These are phyloP conservation scores for Pristionchus fissidentatus DNA, from an alignment of 2,888 invertebrate genomes.

Conservation along the genomic window DNA sequence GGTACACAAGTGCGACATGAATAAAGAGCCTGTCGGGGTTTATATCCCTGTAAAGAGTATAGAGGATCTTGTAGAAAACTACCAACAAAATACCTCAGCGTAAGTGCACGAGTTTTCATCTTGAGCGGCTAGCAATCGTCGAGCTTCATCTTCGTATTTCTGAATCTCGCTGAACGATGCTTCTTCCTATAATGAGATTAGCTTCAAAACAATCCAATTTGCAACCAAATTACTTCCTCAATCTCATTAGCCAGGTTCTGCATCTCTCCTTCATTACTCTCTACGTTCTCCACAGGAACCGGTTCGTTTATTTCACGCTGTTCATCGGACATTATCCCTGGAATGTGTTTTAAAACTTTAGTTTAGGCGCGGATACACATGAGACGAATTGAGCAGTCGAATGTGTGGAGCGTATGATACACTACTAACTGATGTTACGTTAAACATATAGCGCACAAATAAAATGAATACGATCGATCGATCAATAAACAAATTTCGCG, in stretches of 20 bases:
- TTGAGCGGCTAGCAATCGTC: slow-evolving; percentile 54
- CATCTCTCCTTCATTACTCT: neutral
- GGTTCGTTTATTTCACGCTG: neutral
- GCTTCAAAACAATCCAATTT: too few species aligned
- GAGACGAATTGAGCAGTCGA: neutral
- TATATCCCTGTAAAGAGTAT: slow-evolving; percentile 84
- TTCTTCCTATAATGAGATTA: slow-evolving; percentile 15
- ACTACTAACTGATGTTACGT: neutral
- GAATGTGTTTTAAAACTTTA: neutral
- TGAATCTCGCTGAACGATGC: neutral
- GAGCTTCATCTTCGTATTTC: slow-evolving; percentile 44
- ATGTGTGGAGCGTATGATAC: too few species aligned
- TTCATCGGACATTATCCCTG: slow-evolving; percentile 12
- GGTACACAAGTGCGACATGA: slow-evolving; percentile 89
- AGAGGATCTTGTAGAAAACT: neutral
- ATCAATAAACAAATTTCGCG: neutral
- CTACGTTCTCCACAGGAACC: neutral
- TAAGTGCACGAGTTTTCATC: slow-evolving; percentile 67
- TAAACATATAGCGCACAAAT: neutral
- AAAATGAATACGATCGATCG: neutral
- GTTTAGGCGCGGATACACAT: neutral
- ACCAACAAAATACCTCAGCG: slow-evolving; percentile 62
- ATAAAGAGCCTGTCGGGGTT: slow-evolving; percentile 92
- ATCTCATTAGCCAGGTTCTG: neutral
- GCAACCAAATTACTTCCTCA: neutral